Conservation (phyloP, 2,888 invertebrate species). For the Mythimna lalbum region DNA sequence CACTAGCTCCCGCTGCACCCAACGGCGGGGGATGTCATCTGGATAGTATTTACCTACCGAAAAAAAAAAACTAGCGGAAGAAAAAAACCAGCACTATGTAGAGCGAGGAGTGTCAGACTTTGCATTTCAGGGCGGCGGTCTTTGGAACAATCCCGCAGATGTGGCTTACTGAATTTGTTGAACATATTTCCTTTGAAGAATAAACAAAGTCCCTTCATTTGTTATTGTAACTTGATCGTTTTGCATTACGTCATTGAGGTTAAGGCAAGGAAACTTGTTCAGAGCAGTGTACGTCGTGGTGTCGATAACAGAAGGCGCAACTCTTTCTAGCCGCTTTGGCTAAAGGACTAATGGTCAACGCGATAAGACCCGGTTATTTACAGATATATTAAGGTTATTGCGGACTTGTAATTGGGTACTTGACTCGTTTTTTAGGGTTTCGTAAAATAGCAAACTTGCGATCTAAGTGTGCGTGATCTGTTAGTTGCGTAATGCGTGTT, state of each 20-base stretch:
- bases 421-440: no score
- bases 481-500: no score
- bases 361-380: constrained; percentile 44
- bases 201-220: constrained; percentile 29
- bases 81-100: no score
- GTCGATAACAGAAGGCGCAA: constrained; percentile 49
- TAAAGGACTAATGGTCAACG: constrained; percentile 18
- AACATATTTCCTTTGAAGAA: constrained; percentile 14
- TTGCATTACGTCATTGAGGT: constrained; percentile 57
- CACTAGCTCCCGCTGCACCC: no score
- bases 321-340: constrained; percentile 40
- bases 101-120: no score
- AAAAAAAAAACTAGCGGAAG: no score
- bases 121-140: no score
- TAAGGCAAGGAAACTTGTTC: constrained; percentile 58
- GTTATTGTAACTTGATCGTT: constrained; percentile 55
- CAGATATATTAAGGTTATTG: constrained; percentile 7
- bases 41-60: no score
- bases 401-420: not conserved
- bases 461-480: no score
- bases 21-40: no score
- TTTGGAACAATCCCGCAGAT: no score
- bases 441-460: no score
- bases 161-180: not conserved
- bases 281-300: constrained; percentile 35